A percentile compares a stretch with the other conserved stretches of the same genome.
Conservation (phyloP, 2,113 vertebrate genomes). For the Lamprologus lemairii region DNA sequence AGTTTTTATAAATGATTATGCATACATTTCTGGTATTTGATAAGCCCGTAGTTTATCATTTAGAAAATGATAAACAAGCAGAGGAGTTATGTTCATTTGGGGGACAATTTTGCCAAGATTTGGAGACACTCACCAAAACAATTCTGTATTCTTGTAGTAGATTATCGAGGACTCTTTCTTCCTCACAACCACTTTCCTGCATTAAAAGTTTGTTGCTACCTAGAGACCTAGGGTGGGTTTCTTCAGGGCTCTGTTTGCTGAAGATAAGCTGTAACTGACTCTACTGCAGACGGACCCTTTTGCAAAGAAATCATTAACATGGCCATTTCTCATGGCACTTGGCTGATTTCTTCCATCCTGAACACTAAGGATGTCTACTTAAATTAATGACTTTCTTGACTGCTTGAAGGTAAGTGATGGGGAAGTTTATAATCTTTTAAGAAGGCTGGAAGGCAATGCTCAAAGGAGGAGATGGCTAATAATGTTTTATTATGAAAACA, state of each 20-base stretch:
- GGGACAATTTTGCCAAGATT: neutral
- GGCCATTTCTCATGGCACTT: conserved; percentile 52
- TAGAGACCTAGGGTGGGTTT: conserved; percentile 19
- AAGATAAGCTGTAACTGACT: conserved; percentile 51
- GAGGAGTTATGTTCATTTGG: neutral
- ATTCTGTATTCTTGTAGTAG: neutral
- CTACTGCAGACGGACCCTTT: conserved; percentile 16
- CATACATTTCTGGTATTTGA: neutral
- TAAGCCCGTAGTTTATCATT: neutral
- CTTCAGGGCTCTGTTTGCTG: conserved; percentile 34
- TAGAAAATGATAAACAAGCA: neutral
- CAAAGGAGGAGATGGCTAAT: neutral
- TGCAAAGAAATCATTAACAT: conserved; percentile 58
- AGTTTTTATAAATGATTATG: accelerated
- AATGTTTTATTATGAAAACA: conserved; percentile 36
- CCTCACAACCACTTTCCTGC: neutral
- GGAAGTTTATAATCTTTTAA: conserved; percentile 42
- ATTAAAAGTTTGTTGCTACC: conserved; percentile 33
- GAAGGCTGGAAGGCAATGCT: conserved; percentile 40
- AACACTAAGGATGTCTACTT: conserved; percentile 42
- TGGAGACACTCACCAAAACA: neutral
- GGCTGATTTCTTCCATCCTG: conserved; percentile 26
- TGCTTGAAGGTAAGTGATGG: conserved; percentile 51
- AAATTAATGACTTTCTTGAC: conserved; percentile 54
- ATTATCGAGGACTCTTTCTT: neutral